Base-by-base conservation (phyloP, 2,888 invertebrate species). In the Strigamia transsilvanica region DNA sequence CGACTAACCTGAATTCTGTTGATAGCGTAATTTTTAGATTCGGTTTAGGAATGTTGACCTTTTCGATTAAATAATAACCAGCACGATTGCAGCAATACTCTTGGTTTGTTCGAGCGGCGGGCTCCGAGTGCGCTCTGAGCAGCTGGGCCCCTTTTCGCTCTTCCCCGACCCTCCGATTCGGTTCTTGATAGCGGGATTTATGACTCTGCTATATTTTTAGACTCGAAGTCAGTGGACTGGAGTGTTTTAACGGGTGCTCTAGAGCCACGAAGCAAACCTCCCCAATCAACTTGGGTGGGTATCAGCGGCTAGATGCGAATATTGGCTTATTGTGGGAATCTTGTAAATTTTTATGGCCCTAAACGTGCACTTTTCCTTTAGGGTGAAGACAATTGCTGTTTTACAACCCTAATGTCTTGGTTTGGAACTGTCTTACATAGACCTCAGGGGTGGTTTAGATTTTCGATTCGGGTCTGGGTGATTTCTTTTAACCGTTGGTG, bases 1-100 rank as follows among this genome's bases (percentile, higher is more conserved):
- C 23, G 15, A 73, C 73, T 73, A 73, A 73, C 73, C 73, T 73
- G 73, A 73, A n/a, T 73, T 32, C 7, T 18, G 56, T n/a, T 56
- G 56, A 18, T 9, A 56, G 18, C 56, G 18, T 56, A 56, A 56
- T 56, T 56, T 56, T 56, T 56, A 18, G 7, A 56, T 4, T 18
- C 56, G 13, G 27, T 32, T 73, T 32, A n/a, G 10, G 27, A 7
- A 23, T 1, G 32, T 23, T 23, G 27, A 15, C 12, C 10, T 66
- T 66, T 66, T 32, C 7, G 23, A 27, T 15, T 15, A 27, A 15
- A 80, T 32, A 51, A 27, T 27, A 27, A 27, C 2, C 27, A 27
- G 81, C 82, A 73, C 66, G 42, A 82, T 82, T 82, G 42, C 66
- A 41, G 81, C 80, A 80, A 66, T 80, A 41, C 73, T 80, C 73